A percentile compares a stretch with the other conserved stretches of the same genome.
Conservation (phyloP, 2,888 invertebrate species). For the Parnassius glacialis region DNA sequence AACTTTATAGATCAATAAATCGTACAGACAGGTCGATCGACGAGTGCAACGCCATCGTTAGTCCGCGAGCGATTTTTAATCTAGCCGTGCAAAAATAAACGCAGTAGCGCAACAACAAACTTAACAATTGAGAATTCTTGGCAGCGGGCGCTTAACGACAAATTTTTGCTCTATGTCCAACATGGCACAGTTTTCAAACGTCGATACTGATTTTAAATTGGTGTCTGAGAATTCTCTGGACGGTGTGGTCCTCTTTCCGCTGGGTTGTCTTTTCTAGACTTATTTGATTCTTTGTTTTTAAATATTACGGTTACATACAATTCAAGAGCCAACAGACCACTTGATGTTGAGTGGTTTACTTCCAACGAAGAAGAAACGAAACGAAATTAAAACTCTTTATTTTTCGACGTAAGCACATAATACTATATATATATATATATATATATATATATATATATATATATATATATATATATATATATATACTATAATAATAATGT, state of each 20-base stretch:
- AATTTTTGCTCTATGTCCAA: conserved; percentile 34
- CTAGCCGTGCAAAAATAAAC: conserved; percentile 43
- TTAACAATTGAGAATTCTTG: conserved; percentile 60
- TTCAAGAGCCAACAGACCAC: too few species aligned
- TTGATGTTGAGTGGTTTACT: too few species aligned
- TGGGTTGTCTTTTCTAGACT: too few species aligned
- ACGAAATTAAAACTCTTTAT: too few species aligned
- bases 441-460: too few species aligned
- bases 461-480: too few species aligned
- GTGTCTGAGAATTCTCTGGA: background rate
- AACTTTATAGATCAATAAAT: conserved; percentile 9
- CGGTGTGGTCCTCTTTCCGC: background rate
- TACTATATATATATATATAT: too few species aligned
- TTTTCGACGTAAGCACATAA: too few species aligned
- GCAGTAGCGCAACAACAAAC: conserved; percentile 29
- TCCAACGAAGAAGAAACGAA: too few species aligned
- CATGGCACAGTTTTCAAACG: conserved; percentile 4
- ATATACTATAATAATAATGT: too few species aligned
- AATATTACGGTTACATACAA: too few species aligned
- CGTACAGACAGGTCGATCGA: conserved; percentile 26
- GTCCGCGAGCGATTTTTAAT: conserved; percentile 36
- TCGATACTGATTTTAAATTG: conserved; percentile 7
- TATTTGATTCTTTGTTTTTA: too few species aligned
- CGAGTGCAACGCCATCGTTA: conserved; percentile 29
- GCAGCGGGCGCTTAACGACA: conserved; percentile 39